Conservation (phyloP, 2,113 vertebrate genomes). For the Chamaea fasciata region DNA sequence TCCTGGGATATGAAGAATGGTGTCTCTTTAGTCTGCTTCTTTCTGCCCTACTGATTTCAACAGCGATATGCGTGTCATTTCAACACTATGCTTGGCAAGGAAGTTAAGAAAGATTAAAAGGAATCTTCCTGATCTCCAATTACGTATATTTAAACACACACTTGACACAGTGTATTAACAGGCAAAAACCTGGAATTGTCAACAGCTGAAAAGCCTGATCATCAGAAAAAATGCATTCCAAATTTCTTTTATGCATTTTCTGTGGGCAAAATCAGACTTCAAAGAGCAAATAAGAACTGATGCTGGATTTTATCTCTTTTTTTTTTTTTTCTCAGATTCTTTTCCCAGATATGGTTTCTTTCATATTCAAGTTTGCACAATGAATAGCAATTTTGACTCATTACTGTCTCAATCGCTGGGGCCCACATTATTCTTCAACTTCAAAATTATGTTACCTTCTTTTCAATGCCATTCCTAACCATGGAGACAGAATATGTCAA, state of each 20-base stretch:
- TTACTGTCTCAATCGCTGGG: conserved; percentile 14
- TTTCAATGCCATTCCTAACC: conserved; percentile 11
- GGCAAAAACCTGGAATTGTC: background rate
- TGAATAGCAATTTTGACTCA: conserved; percentile 30
- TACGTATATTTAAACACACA: background rate
- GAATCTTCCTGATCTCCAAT: background rate
- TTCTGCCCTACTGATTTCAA: background rate
- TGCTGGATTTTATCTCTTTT: background rate
- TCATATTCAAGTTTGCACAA: conserved; percentile 20
- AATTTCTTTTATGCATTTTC: background rate
- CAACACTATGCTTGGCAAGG: background rate
- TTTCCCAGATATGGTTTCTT: background rate
- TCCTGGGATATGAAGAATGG: background rate
- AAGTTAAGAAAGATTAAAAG: background rate
- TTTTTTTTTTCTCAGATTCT: background rate
- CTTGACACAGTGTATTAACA: background rate
- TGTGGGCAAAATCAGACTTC: background rate
- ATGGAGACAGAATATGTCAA: conserved; percentile 9
- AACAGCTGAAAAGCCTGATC: background rate
- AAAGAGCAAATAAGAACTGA: background rate
- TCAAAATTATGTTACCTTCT: conserved; percentile 29
- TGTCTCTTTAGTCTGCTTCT: background rate
- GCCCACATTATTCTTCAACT: conserved; percentile 12
- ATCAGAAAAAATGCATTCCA: background rate
- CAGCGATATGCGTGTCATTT: background rate